These are phyloP conservation scores for Spicauda simplicius DNA, from an alignment of 2,888 invertebrate species.

Conservation along the genomic window DNA sequence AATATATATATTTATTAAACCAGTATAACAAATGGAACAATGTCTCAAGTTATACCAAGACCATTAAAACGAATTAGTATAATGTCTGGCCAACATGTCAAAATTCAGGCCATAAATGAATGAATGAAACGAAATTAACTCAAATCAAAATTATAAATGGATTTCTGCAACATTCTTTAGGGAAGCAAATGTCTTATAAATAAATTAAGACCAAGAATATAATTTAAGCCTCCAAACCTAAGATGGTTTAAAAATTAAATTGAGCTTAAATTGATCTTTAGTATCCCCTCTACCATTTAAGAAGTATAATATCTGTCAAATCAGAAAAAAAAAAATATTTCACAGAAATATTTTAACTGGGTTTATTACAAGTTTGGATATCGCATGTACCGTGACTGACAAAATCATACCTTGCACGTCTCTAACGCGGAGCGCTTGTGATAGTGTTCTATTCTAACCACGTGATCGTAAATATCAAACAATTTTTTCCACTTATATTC, in stretches of 20 bases:
- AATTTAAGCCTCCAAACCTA: not conserved
- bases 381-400: no score
- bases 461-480: no score
- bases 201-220: slow-evolving; percentile 11
- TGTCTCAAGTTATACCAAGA: slow-evolving; percentile 19
- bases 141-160: slow-evolving; percentile 2
- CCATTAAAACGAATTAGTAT: slow-evolving; percentile 8
- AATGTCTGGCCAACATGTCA: slow-evolving; percentile 25
- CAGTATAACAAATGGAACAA: not conserved
- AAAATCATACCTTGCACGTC: no score
- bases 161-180: not conserved
- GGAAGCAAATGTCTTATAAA: slow-evolving; percentile 2
- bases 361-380: no score
- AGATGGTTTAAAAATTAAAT: not conserved
- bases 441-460: no score
- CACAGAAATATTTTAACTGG: no score
- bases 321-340: no score
- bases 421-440: no score
- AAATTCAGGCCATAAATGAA: slow-evolving; percentile 14
- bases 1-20: not conserved
- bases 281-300: slow-evolving; percentile 7
- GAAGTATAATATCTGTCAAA: slow-evolving; percentile 4
- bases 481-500: no score
- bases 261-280: slow-evolving; percentile 13
- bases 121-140: not conserved